Percentiles rank a stretch among this genome's conserved stretches.
Conservation (phyloP, 2,888 invertebrate genomes). For the Latrodectus elegans region DNA sequence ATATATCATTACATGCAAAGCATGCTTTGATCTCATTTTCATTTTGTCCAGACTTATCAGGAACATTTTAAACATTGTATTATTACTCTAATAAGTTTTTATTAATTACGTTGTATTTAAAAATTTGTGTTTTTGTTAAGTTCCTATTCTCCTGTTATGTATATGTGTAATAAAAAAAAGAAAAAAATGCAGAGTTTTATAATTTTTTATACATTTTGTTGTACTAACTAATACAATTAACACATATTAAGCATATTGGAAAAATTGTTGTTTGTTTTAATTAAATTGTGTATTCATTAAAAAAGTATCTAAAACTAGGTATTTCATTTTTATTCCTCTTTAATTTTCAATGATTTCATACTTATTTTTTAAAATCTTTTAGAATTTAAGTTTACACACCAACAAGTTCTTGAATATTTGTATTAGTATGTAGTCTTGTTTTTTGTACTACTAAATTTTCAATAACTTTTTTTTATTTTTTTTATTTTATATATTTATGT, state of each 20-base stretch:
- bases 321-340: no score
- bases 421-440: no score
- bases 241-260: background rate
- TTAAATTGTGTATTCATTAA: no score
- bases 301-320: no score
- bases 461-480: no score
- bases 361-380: no score
- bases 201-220: background rate
- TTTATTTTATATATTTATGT: no score
- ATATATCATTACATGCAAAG: background rate
- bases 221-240: background rate
- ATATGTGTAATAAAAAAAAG: background rate
- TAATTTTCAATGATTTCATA: no score
- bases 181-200: background rate
- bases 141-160: background rate
- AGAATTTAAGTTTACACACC: no score
- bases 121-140: background rate
- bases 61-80: background rate
- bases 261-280: no score
- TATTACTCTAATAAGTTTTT: background rate
- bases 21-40: background rate
- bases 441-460: no score
- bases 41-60: background rate
- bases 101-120: background rate
- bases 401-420: no score